These are phyloP conservation scores for Tetanocera ferruginea DNA, from an alignment of 2,888 invertebrate species.

Conservation along the genomic window DNA sequence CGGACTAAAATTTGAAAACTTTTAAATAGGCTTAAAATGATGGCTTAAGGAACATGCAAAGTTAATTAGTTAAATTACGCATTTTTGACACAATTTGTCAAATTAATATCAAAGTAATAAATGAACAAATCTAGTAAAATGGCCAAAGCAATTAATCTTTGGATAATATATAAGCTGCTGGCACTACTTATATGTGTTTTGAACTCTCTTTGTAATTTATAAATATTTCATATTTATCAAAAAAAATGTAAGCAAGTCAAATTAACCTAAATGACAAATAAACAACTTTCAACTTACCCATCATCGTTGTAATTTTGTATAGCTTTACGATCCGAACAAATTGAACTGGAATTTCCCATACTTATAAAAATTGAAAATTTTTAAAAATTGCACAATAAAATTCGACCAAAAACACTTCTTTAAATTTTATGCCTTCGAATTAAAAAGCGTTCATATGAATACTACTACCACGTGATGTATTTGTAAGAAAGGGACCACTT, in stretches of 20 bases:
- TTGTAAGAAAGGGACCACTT: neutral
- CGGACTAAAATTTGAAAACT: too few relatives aligned
- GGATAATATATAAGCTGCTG: neutral
- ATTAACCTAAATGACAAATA: neutral
- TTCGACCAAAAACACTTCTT: slow-evolving; percentile 24
- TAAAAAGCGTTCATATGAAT: neutral
- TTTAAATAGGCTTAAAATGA: too few relatives aligned
- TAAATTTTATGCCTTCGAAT: neutral
- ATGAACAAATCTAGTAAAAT: neutral
- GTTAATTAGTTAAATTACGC: too few relatives aligned
- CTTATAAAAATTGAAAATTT: neutral
- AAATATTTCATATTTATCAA: neutral
- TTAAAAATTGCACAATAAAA: too few relatives aligned
- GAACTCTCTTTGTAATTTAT: neutral
- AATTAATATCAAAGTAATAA: neutral
- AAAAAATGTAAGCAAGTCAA: neutral
- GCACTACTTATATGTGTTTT: neutral
- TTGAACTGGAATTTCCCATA: slow-evolving; percentile 68
- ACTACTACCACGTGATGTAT: neutral
- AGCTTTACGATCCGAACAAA: slow-evolving; percentile 66
- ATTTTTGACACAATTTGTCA: too few relatives aligned
- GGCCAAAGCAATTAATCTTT: neutral
- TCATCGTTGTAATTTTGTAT: slow-evolving; percentile 59
- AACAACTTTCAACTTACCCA: slow-evolving; percentile 56
- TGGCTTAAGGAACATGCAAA: too few relatives aligned